Conservation (phyloP, 1,140 invertebrate species). For the Probaryconus sp. region DNA sequence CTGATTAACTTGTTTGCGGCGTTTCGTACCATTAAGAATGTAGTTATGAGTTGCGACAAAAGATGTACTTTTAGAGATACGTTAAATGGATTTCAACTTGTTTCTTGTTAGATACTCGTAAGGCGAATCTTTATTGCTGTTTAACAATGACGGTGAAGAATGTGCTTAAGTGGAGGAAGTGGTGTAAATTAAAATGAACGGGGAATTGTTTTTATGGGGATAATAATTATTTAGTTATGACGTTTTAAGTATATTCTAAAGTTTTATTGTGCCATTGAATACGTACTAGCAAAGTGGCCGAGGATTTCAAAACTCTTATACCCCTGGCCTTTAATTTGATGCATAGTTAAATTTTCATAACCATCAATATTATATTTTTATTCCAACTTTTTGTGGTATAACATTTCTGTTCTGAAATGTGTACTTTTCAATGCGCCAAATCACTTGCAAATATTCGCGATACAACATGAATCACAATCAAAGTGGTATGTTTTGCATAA, state of each 20-base stretch:
- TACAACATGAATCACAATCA: no score
- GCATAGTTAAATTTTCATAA: background rate
- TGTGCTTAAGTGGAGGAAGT: slow-evolving; percentile 37
- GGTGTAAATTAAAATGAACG: slow-evolving; percentile 43
- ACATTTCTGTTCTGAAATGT: no score
- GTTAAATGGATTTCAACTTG: slow-evolving; percentile 29
- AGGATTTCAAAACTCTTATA: no score
- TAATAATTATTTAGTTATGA: slow-evolving; percentile 15
- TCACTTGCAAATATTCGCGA: no score
- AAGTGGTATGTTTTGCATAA: no score
- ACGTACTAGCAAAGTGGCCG: no score
- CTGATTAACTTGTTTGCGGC: slow-evolving; percentile 44
- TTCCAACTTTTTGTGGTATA: no score
- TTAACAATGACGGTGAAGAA: slow-evolving; percentile 44
- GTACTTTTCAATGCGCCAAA: no score
- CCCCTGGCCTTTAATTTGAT: no score
- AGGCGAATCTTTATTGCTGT: slow-evolving; percentile 47
- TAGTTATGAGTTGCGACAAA: slow-evolving; percentile 23
- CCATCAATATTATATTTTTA: no score
- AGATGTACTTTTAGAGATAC: slow-evolving; percentile 24
- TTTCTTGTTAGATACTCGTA: slow-evolving; percentile 51
- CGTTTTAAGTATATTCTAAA: no score
- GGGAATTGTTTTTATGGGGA: slow-evolving; percentile 26
- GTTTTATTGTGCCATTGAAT: no score
- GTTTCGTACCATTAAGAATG: slow-evolving; percentile 7